These are phyloP conservation scores for Bostrychus sinensis DNA, from an alignment of 2,113 vertebrate genomes.

Conservation along the genomic window DNA sequence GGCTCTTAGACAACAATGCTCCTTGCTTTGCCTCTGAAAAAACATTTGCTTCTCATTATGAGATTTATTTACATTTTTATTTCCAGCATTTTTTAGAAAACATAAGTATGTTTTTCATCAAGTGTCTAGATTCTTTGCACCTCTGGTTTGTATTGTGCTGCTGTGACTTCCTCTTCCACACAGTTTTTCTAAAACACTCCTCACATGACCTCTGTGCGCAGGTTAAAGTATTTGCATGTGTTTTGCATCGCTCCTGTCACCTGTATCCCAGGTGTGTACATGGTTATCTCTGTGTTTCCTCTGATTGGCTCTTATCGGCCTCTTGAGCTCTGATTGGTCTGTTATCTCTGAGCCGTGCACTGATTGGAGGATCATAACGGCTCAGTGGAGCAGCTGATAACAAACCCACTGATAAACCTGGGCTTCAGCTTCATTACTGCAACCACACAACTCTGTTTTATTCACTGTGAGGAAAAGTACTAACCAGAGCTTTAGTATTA, in stretches of 20 bases:
- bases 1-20: too few species aligned
- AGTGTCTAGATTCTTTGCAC: too few species aligned
- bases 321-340: slow-evolving; percentile 64
- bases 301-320: slow-evolving; percentile 65
- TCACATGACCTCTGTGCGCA: background rate
- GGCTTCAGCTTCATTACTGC: slow-evolving; percentile 36
- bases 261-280: slow-evolving; percentile 49
- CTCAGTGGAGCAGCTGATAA: slow-evolving; percentile 60
- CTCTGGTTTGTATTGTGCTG: too few species aligned
- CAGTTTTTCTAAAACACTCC: background rate
- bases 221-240: slow-evolving; percentile 27
- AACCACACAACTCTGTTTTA: too few species aligned
- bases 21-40: too few species aligned
- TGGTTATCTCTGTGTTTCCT: slow-evolving; percentile 65
- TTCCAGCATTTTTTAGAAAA: too few species aligned
- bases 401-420: slow-evolving; percentile 38
- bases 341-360: slow-evolving; percentile 51
- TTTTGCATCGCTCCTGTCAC: slow-evolving; percentile 55
- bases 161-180: too few species aligned
- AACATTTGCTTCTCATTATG: too few species aligned
- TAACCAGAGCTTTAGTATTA: too few species aligned
- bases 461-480: too few species aligned
- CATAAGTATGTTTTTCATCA: too few species aligned
- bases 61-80: too few species aligned
- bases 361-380: slow-evolving; percentile 63